Evolutionary conservation across 2,888 invertebrate genomes (phyloP).

Genomic region (Timandra comae): DNA sequence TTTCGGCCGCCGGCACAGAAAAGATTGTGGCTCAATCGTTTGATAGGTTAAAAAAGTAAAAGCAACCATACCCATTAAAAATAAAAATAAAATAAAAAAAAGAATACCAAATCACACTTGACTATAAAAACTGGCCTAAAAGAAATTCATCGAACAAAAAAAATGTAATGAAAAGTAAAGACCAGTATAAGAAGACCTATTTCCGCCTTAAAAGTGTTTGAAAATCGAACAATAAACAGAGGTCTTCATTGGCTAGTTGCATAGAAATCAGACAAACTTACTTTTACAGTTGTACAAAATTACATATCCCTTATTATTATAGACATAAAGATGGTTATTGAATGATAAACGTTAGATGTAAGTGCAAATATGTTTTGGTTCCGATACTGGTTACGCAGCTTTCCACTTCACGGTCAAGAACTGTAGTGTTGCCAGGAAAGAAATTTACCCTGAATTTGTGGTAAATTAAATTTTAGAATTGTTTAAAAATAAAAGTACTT

Average conservation of each 20-base stretch:
- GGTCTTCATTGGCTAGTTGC: slow-evolving; percentile 24
- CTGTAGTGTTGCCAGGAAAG: slow-evolving; percentile 42
- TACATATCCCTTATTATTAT: slow-evolving; percentile 5
- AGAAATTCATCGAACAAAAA: slow-evolving; percentile 29
- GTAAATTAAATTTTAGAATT: too few species aligned
- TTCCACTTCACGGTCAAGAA: slow-evolving; percentile 72
- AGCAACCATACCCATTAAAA: background rate
- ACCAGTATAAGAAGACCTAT: slow-evolving; percentile 24
- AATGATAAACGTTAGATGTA: slow-evolving; percentile 2
- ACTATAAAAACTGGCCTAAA: slow-evolving; percentile 17
- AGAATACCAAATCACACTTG: slow-evolving; percentile 4
- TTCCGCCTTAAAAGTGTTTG: background rate
- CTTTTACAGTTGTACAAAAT: slow-evolving; percentile 2
- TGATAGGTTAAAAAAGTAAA: too few species aligned
- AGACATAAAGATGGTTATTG: slow-evolving; percentile 25
- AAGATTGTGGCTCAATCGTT: too few species aligned
- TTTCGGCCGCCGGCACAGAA: too few species aligned
- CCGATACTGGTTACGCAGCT: slow-evolving; percentile 44
- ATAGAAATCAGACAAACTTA: slow-evolving; percentile 6
- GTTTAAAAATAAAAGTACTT: too few species aligned
- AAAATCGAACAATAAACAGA: background rate
- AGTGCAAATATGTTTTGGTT: slow-evolving; percentile 21
- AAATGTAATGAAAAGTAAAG: too few species aligned
- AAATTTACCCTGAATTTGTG: slow-evolving; percentile 17
- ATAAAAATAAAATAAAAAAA: slow-evolving; percentile 1